Percentiles rank a stretch among this genome's conserved stretches.
These are phyloP conservation scores for Pherbina coryleti DNA, from an alignment of 2,888 invertebrate species.

Conservation along the genomic window DNA sequence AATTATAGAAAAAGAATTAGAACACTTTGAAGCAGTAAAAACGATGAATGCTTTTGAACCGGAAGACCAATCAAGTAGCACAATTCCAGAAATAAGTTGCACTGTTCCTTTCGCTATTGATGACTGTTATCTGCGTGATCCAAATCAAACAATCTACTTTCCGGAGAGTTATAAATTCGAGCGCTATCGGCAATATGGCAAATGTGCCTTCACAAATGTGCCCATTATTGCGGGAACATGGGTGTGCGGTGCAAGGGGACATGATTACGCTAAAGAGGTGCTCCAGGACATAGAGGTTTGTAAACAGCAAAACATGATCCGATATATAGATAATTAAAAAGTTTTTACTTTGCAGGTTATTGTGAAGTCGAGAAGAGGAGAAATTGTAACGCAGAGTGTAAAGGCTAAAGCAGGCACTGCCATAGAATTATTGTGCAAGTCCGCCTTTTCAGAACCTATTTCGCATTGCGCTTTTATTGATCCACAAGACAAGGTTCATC, in stretches of 20 bases:
- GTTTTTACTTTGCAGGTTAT: slow-evolving; percentile 46
- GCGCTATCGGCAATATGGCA: slow-evolving; percentile 52
- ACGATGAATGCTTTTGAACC: slow-evolving; percentile 33
- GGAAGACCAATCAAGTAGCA: slow-evolving; percentile 32
- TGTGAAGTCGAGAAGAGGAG: slow-evolving; percentile 51
- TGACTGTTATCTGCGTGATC: slow-evolving; percentile 56
- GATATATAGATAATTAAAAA: slow-evolving; percentile 27
- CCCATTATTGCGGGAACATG: slow-evolving; percentile 53
- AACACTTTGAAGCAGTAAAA: slow-evolving; percentile 27
- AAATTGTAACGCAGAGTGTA: slow-evolving; percentile 48
- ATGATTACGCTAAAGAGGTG: slow-evolving; percentile 54
- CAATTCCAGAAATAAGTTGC: slow-evolving; percentile 52
- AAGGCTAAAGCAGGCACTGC: slow-evolving; percentile 46
- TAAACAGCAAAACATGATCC: background rate
- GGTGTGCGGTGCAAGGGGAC: slow-evolving; percentile 55
- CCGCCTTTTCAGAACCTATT: slow-evolving; percentile 53
- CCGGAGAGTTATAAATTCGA: slow-evolving; percentile 50
- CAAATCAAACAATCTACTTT: slow-evolving; percentile 53
- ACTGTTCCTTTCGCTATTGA: slow-evolving; percentile 54
- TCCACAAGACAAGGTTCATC: slow-evolving; percentile 52
- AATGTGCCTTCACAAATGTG: slow-evolving; percentile 53
- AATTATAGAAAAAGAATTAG: slow-evolving; percentile 52
- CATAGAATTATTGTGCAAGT: slow-evolving; percentile 53
- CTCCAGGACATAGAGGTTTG: slow-evolving; percentile 54
- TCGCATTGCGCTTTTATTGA: slow-evolving; percentile 54